A percentile compares a stretch with the other conserved stretches of the same genome.
These are phyloP conservation scores for Felis chaus DNA, from an alignment of 2,113 vertebrate species.

Conservation along the genomic window DNA sequence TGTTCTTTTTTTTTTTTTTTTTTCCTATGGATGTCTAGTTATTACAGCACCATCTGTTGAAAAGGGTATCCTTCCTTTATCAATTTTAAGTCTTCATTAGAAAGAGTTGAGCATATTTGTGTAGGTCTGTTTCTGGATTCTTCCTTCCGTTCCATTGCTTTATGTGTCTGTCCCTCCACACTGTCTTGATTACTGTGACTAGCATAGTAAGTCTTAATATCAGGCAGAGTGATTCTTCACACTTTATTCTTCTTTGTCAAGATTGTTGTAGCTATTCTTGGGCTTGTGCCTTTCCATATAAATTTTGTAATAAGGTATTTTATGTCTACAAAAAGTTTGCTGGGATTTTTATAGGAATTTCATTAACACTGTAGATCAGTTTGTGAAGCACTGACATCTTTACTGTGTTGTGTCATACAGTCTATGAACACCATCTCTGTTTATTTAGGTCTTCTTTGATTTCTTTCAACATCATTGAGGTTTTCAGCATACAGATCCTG, in stretches of 20 bases:
- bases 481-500: background rate
- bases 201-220: background rate
- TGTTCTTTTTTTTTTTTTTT: background rate
- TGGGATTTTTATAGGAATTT: background rate
- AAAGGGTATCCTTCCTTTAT: background rate
- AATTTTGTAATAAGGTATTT: background rate
- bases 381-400: background rate
- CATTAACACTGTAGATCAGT: background rate
- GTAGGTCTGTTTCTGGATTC: background rate
- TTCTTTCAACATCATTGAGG: background rate
- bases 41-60: background rate
- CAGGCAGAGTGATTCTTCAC: background rate
- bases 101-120: background rate
- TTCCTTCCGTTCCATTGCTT: background rate
- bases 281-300: background rate
- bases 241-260: background rate
- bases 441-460: background rate
- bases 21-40: rapidly evolving
- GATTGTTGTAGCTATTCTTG: background rate
- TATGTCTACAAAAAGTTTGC: background rate
- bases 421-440: background rate
- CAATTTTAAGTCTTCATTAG: background rate
- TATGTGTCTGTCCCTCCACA: background rate
- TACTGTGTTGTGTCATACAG: background rate
- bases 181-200: background rate